Percentiles rank a stretch among this genome's conserved stretches.
Evolutionary conservation across 2,797 vertebrate species (phyloP).

Genomic region (Pitangus sulphuratus): DNA sequence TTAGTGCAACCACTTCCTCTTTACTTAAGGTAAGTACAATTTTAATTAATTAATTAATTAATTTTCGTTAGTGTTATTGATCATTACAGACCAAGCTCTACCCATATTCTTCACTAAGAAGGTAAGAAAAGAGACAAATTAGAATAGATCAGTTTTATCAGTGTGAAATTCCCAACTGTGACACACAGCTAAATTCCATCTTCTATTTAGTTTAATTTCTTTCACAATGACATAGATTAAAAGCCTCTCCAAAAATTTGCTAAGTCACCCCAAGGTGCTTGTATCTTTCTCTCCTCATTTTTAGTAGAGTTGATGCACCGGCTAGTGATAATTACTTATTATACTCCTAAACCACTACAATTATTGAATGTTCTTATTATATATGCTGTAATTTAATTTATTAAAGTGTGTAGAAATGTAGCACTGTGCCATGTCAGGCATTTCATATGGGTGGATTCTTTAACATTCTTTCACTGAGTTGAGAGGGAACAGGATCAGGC

Average conservation of each 20-base stretch:
- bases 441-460: not conserved
- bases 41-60: not conserved
- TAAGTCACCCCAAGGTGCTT: not conserved
- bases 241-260: not conserved
- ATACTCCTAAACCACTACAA: not conserved
- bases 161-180: too few relatives aligned
- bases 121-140: not conserved
- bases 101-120: not conserved
- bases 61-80: not conserved
- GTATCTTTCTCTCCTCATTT: not conserved
- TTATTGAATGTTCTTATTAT: not conserved
- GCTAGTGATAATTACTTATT: not conserved
- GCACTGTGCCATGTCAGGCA: not conserved
- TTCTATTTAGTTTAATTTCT: not conserved
- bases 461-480: not conserved
- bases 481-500: not conserved
- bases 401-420: not conserved
- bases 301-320: not conserved
- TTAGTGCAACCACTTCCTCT: not conserved
- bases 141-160: not conserved
- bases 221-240: not conserved
- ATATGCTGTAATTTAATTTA: not conserved
- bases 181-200: not conserved
- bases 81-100: rapidly evolving
- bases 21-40: not conserved